phyloP scores from a whole-genome alignment of 2,113 vertebrate species.

The Typhlomys cinereus region DNA sequence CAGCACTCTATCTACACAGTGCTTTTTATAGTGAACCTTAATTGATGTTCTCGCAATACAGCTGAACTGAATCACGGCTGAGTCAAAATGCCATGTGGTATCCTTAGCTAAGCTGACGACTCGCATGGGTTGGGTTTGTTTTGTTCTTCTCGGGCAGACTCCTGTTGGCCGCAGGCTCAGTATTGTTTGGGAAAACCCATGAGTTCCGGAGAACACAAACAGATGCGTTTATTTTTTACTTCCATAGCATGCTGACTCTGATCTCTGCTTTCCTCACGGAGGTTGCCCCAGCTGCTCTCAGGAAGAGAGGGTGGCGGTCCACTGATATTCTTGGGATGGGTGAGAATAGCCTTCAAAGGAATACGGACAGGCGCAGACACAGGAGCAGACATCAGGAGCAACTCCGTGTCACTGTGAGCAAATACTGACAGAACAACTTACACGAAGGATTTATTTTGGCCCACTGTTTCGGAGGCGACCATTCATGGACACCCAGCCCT shows the following conservation, averaged over 20 bases:
- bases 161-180: background rate
- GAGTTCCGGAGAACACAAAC: background rate
- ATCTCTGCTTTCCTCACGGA: background rate
- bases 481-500: background rate
- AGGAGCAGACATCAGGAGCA: background rate
- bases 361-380: accelerated
- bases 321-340: background rate
- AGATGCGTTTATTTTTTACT: conserved; percentile 13
- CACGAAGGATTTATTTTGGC: background rate
- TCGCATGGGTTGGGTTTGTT: conserved; percentile 14
- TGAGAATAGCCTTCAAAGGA: background rate
- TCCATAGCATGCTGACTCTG: background rate
- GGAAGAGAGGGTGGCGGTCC: too few species aligned
- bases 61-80: conserved; percentile 62
- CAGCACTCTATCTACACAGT: background rate
- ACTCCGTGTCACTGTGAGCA: background rate
- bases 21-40: conserved; percentile 65
- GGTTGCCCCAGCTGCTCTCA: background rate
- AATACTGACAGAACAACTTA: background rate
- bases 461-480: background rate
- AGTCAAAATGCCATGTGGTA: conserved; percentile 53
- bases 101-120: background rate
- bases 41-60: conserved; percentile 52
- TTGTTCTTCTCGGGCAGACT: conserved; percentile 8
- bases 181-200: background rate